Base-by-base conservation (phyloP, 2,797 vertebrate species). In the Discoglossus pictus region DNA sequence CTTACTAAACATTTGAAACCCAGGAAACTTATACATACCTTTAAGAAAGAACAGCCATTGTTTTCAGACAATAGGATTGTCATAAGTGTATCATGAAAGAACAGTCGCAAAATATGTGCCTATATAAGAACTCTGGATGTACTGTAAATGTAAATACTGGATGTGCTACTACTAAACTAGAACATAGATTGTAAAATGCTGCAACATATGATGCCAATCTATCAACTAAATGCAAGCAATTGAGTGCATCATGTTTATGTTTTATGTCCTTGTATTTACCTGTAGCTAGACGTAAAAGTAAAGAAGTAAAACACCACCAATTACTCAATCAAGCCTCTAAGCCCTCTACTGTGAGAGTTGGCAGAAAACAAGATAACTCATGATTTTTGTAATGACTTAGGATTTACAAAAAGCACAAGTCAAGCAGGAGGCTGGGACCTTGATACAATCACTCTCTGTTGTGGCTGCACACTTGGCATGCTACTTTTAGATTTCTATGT, bases 371-470 rank as follows among this genome's bases (percentile, higher is more conserved):
- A 23, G 43, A 50, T 67, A 67, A 59, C 11, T 40, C 12, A 10
- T 42, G 46, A 43, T 52, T 39, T 39, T 31, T 23, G 23, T 55
- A 20, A 42, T 20, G 24, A 27, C 21, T 52, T 53, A 18, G 25
- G 31, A 7, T 10, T 11, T 12, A 3, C 4, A 21, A 44, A 47
- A 31, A 56, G 23, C 53, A 31, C 36, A 15, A n/a, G 47, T 34
- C 47, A 58, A 44, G 50, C 68, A 58, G 60, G 52, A 63, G 51
- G 52, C 36, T 10, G 27, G 40, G 38, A 64, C 58, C 60, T 42
- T 52, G 60, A 71, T 71, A 59, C 38, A 58, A 64, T 64, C 38
- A 59, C 10, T 16, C 43, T 64, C 35, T 64, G 53, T 71, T 64
- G 44, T 48, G 25, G 38, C 50, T 47, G 42, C 20, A 55, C 39